Percentiles rank a stretch among this genome's conserved stretches.
These are phyloP conservation scores for Gadus chalcogrammus DNA, from an alignment of 2,113 vertebrate species.

Conservation along the genomic window DNA sequence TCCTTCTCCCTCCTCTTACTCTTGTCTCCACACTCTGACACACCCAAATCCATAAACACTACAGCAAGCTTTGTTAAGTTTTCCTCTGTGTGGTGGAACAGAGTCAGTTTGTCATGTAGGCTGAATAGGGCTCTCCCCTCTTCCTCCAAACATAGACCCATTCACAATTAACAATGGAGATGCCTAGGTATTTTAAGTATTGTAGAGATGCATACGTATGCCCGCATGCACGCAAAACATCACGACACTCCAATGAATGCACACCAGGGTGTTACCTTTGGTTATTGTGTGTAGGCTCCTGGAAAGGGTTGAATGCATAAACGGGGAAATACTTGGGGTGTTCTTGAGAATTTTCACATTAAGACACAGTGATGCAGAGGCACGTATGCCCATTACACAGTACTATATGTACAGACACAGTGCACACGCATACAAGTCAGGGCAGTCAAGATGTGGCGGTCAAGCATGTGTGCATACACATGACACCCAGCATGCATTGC, in stretches of 20 bases:
- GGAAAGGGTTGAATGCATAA: no score
- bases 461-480: no score
- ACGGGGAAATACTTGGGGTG: no score
- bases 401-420: no score
- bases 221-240: constrained; percentile 12
- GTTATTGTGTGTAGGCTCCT: no score
- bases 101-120: background rate
- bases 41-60: background rate
- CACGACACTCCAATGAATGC: background rate
- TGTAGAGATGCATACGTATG: background rate
- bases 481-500: no score
- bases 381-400: no score
- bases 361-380: no score
- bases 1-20: background rate
- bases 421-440: no score
- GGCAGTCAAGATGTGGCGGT: no score
- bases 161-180: background rate
- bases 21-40: background rate
- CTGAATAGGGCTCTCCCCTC: constrained; percentile 1
- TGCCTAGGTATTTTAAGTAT: background rate
- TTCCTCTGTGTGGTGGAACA: background rate
- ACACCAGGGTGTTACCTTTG: no score
- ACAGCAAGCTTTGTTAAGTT: background rate
- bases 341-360: no score
- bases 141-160: background rate